Base-by-base conservation (phyloP, 2,888 invertebrate species). In the Cyrtodaria siliqua region DNA sequence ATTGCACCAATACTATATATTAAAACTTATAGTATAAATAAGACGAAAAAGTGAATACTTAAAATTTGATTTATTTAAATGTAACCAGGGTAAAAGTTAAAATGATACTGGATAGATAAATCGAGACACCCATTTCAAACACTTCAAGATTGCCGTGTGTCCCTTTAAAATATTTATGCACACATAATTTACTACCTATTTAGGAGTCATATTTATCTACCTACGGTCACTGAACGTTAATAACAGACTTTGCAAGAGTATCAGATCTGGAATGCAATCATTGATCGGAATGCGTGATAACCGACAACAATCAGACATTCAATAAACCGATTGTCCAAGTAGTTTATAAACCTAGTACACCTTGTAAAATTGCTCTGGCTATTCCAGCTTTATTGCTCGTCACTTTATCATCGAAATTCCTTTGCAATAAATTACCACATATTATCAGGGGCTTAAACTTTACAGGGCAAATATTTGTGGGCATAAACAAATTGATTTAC, bases 281-380 rank as follows among this genome's bases (percentile, higher is more conserved):
- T 40, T 38, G 76, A 76, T 76, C 38, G 76, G 76, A 76, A 76
- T 76, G 76, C 53, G 8, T 20, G 76, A 76, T 76, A 76, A 73
- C 62, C 66, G 53, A 40, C 50, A 53, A 62, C 62, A 62, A 67
- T 62, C 40, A 62, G 47, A 20, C 57, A 73, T 29, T 67, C 57
- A 60, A 40, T 73, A 63, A 66, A 44, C 69, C n/a, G 59, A 42
- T 59, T 29, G 49, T 24, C 9, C 26, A 16, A n/a, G 0, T 20
- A 29, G 49, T 61, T 61, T 61, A 18, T 33, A 42, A 18, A 20
- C 24, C 12, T 14, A 16, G 33, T 33, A 33, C 33, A 33, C 33
- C 4, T 8, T 33, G 33, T 33, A 33, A 33, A 33, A 33, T 8
- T 33, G 33, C 6, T 33, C 12, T 12, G 33, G 33, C 12, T 33